phyloP scores from a whole-genome alignment of 2,888 invertebrate species.

The Agrilus mali region DNA sequence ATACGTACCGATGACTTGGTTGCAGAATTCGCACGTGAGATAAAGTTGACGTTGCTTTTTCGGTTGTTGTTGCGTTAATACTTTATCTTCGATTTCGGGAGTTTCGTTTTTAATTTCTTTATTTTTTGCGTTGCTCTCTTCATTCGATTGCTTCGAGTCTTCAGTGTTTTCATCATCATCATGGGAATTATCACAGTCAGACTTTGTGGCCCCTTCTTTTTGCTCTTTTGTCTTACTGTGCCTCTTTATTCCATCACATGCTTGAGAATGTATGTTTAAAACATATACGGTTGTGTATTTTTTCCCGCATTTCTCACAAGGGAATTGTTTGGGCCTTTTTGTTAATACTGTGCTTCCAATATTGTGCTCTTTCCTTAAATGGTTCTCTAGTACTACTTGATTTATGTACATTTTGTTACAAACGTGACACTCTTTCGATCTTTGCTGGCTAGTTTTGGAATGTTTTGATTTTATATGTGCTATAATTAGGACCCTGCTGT shows the following conservation, averaged over 20 bases:
- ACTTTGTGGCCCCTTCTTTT: no score
- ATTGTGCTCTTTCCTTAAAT: constrained; percentile 4
- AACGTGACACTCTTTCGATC: background rate
- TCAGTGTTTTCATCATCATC: no score
- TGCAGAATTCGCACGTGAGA: constrained; percentile 21
- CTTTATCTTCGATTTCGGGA: no score
- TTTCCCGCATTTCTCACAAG: constrained; percentile 14
- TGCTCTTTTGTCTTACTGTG: constrained; percentile 1
- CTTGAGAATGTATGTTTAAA: constrained; percentile 15
- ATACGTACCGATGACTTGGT: constrained; percentile 14
- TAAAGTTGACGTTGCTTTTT: background rate
- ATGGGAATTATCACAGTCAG: no score
- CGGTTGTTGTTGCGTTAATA: no score
- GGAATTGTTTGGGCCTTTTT: constrained; percentile 3
- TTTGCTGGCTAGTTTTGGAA: background rate
- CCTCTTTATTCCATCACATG: constrained; percentile 12
- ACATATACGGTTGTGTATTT: constrained; percentile 15
- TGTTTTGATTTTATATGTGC: background rate
- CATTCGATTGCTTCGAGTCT: no score
- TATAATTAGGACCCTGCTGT: background rate
- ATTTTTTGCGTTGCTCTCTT: no score
- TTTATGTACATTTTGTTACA: background rate
- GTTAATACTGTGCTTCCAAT: constrained; percentile 3
- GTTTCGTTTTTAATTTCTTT: no score
- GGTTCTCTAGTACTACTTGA: constrained; percentile 1